Evolutionary conservation across 2,888 invertebrate genomes (phyloP), one percentile per base, ranked within the genome.

Genomic region (Anorthoa munda): DNA sequence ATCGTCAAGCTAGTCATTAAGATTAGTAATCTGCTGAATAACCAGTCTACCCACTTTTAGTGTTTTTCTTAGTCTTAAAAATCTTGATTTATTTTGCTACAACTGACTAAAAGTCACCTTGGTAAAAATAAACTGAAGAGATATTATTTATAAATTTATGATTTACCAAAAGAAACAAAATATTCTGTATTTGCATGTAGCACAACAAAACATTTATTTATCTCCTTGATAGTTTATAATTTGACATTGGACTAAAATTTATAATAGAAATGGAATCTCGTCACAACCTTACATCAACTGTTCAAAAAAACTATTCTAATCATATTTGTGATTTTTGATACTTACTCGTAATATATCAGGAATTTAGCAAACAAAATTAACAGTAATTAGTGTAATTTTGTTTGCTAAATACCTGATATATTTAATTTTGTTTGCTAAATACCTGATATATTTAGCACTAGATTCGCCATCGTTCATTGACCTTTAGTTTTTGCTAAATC

Each of bases 381-480:
- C n/a, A n/a, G n/a, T n/a, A n/a, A n/a, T n/a, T n/a, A n/a, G n/a
- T n/a, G n/a, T n/a, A n/a, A n/a, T n/a, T n/a, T n/a, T n/a, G n/a
- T n/a, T n/a, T n/a, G n/a, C n/a, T n/a, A n/a, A n/a, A n/a, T n/a
- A n/a, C n/a, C n/a, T n/a, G n/a, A n/a, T n/a, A n/a, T n/a, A n/a
- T n/a, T n/a, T n/a, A 74, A 71, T 59, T 39, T 58, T 17, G 18
- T 51, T 31, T 58, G n/a, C 56, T n/a, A 59, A n/a, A 26, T n/a
- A 13, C 26, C 17, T 26, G 12, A 60, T 64, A 21, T n/a, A 58
- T 73, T 58, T 64, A 45, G 46, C 61, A 26, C 46, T 18, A 21
- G 15, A 65, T 39, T 65, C 71, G n/a, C n/a, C 17, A 17, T 15
- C 31, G 61, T 23, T 51, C 65, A 69, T 58, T 53, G 66, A 76